Evolutionary conservation across 2,797 vertebrate species (phyloP).

Genomic region (Dermochelys coriacea): DNA sequence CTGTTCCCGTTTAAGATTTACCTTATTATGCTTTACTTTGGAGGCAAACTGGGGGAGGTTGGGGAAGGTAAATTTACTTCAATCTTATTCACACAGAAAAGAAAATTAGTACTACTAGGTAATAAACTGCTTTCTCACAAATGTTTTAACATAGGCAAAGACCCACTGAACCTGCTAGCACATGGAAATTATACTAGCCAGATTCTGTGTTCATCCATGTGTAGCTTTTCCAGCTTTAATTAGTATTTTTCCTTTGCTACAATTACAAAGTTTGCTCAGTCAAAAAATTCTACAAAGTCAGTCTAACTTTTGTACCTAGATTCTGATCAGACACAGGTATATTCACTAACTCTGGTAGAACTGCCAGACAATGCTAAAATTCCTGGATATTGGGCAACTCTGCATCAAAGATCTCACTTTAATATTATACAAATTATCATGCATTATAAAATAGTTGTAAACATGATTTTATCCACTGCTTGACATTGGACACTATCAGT

Average conservation of each 20-base stretch:
- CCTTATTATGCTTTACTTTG: background rate
- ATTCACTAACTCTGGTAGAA: background rate
- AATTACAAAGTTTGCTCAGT: background rate
- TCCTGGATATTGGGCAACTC: background rate
- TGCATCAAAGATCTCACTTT: fast-evolving
- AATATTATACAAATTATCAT: background rate
- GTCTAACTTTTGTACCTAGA: background rate
- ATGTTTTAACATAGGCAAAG: fast-evolving
- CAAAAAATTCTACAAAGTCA: background rate
- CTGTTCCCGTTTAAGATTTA: background rate
- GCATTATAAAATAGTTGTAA: background rate
- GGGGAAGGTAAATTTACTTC: background rate
- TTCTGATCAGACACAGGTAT: background rate
- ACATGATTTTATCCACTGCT: background rate
- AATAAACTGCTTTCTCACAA: background rate
- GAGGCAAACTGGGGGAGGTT: background rate
- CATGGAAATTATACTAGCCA: background rate
- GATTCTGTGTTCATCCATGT: background rate
- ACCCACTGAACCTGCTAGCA: background rate
- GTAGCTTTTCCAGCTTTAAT: background rate
- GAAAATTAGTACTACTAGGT: background rate
- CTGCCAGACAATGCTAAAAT: background rate
- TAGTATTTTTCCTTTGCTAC: background rate
- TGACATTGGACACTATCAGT: background rate
- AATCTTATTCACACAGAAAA: background rate